phyloP scores from a whole-genome alignment of 1,140 invertebrate species.

The Euura saliciscinereae region DNA sequence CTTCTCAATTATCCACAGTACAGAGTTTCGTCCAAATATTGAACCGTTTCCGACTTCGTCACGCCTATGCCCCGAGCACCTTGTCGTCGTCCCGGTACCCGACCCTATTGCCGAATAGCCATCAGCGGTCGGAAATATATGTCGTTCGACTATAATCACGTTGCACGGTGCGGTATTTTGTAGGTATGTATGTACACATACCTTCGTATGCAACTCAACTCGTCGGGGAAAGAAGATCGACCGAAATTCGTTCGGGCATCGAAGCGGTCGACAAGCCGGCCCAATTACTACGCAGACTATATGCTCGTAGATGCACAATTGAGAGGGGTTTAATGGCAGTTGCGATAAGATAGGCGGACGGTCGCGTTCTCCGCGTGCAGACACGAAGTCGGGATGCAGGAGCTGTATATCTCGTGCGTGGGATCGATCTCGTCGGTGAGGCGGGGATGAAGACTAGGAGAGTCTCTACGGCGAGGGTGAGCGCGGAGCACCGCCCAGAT shows the following conservation, averaged over 20 bases:
- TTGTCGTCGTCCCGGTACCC: not conserved
- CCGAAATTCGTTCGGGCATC: not conserved
- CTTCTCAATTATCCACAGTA: constrained; percentile 56
- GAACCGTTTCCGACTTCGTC: constrained; percentile 38
- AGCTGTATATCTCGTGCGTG: not conserved
- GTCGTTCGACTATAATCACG: not conserved
- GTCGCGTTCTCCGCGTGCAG: not conserved
- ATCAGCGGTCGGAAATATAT: too few relatives aligned
- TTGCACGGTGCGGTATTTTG: not conserved
- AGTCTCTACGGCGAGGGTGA: constrained; percentile 16
- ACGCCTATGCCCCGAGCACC: constrained; percentile 19
- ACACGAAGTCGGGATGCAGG: not conserved
- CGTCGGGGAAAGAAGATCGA: too few relatives aligned
- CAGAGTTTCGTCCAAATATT: constrained; percentile 52
- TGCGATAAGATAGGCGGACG: not conserved
- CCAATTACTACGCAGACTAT: too few relatives aligned
- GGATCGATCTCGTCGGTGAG: not conserved
- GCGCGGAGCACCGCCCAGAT: constrained; percentile 23
- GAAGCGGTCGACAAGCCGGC: not conserved
- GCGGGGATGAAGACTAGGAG: not conserved
- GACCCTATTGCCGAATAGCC: too few relatives aligned
- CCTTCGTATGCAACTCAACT: too few relatives aligned
- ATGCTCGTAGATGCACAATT: not conserved
- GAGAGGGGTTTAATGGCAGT: not conserved
- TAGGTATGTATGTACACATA: constrained; percentile 7